Percentiles rank a stretch among this genome's conserved stretches.
Conservation (phyloP, 2,797 vertebrate genomes). For the Podargus strigoides region DNA sequence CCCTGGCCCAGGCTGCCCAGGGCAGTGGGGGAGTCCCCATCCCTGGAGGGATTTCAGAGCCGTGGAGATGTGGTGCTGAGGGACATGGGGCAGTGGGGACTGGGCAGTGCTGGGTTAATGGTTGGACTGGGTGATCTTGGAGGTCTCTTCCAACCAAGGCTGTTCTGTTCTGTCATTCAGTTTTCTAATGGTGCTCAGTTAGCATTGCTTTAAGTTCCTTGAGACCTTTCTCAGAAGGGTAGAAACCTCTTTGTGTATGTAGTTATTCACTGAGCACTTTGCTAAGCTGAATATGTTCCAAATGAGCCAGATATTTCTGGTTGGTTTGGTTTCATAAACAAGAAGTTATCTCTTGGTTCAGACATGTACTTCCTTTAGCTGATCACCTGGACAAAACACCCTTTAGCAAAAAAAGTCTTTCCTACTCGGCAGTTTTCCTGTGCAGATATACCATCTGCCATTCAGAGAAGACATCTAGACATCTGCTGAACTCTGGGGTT, state of each 20-base stretch:
- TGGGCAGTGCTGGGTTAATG: too few species aligned
- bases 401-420: not conserved
- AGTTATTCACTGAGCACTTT: not conserved
- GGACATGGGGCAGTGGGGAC: too few species aligned
- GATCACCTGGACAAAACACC: not conserved
- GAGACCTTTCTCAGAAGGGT: not conserved
- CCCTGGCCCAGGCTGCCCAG: too few species aligned
- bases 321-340: not conserved
- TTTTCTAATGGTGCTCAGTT: not conserved
- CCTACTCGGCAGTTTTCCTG: not conserved
- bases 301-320: not conserved
- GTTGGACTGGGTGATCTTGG: too few species aligned
- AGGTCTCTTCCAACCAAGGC: too few species aligned
- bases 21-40: too few species aligned
- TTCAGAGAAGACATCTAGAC: not conserved
- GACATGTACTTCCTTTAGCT: not conserved
- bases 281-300: not conserved
- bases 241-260: not conserved
- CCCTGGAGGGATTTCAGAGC: too few species aligned
- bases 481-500: not conserved
- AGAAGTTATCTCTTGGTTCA: not conserved
- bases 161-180: too few species aligned
- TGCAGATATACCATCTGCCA: not conserved
- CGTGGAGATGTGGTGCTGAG: too few species aligned
- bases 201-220: not conserved